phyloP scores from a whole-genome alignment of 64 coral and sea anemone genomes.

The Cladopsammia gracilis region DNA sequence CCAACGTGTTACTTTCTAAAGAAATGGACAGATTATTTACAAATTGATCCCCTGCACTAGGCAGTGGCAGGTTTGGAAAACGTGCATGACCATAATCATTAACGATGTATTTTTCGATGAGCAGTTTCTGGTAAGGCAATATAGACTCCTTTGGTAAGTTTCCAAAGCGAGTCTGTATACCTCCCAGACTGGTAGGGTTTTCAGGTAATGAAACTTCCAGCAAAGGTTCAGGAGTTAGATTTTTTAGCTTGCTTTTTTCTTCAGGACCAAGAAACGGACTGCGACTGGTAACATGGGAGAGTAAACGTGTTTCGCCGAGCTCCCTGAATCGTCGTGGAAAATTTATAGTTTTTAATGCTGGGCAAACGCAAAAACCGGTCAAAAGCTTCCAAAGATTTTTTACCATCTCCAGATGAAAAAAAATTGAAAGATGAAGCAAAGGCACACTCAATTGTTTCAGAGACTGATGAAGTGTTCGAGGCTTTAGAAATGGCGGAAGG shows the following conservation, averaged over 20 bases:
- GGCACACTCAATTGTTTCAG: neutral
- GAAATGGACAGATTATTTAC: conserved; percentile 65
- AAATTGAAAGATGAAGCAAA: neutral
- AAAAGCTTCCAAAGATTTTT: neutral
- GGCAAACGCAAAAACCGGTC: neutral
- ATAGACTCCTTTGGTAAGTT: conserved; percentile 2
- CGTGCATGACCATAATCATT: conserved; percentile 26
- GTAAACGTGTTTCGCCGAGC: neutral
- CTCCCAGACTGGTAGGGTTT: neutral
- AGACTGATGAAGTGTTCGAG: conserved; percentile 1
- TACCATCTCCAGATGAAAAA: conserved; percentile 5
- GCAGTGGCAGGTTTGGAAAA: conserved; percentile 24
- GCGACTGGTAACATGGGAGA: neutral
- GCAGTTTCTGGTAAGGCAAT: conserved; percentile 55
- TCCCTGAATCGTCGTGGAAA: conserved; percentile 2
- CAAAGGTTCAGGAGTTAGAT: conserved; percentile 13
- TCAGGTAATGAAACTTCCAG: neutral
- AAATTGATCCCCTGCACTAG: conserved; percentile 1
- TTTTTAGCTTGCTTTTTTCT: too few species aligned
- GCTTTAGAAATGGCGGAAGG: neutral
- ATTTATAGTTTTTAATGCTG: neutral
- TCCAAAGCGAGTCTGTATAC: conserved; percentile 17
- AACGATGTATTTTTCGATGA: conserved; percentile 50
- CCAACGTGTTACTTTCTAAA: conserved; percentile 26
- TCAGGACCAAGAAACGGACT: too few species aligned